These are phyloP conservation scores for Enchytraeus crypticus DNA, from an alignment of 2,888 invertebrate genomes.

Conservation along the genomic window DNA sequence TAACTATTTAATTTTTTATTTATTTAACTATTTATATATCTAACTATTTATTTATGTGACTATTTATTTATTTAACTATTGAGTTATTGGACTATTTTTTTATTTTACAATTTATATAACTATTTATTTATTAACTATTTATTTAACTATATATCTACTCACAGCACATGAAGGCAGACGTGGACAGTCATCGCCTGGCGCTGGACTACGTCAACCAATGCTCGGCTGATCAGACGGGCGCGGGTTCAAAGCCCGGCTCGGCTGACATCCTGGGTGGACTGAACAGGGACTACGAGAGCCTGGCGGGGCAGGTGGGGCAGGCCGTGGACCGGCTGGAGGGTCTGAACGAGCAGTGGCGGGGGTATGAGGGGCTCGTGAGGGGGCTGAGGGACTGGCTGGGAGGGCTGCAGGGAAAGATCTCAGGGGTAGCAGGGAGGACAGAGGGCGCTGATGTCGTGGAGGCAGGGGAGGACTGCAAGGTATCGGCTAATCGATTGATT, in stretches of 20 bases:
- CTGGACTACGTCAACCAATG: slow-evolving; percentile 45
- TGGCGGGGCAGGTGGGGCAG: slow-evolving; percentile 33
- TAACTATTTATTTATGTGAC: neutral
- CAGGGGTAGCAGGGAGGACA: slow-evolving; percentile 35
- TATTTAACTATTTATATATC: no score
- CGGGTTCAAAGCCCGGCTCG: slow-evolving; percentile 38
- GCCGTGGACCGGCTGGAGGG: slow-evolving; percentile 30
- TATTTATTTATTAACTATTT: neutral
- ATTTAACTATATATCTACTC: neutral
- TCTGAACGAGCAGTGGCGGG: slow-evolving; percentile 33
- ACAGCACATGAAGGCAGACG: slow-evolving; percentile 43
- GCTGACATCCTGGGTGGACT: slow-evolving; percentile 39
- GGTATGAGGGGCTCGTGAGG: slow-evolving; percentile 35
- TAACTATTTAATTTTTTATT: no score
- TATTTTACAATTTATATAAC: neutral
- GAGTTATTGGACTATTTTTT: neutral
- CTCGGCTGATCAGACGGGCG: neutral
- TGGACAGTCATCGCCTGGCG: slow-evolving; percentile 40
- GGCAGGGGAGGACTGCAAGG: slow-evolving; percentile 39
- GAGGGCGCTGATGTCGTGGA: slow-evolving; percentile 41
- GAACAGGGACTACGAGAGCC: slow-evolving; percentile 37
- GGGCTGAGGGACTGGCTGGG: slow-evolving; percentile 36
- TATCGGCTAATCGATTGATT: no score
- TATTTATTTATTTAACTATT: neutral
- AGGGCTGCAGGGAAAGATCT: slow-evolving; percentile 38